Conservation (phyloP, 2,888 invertebrate species). For the Trissonchulus sp. region DNA sequence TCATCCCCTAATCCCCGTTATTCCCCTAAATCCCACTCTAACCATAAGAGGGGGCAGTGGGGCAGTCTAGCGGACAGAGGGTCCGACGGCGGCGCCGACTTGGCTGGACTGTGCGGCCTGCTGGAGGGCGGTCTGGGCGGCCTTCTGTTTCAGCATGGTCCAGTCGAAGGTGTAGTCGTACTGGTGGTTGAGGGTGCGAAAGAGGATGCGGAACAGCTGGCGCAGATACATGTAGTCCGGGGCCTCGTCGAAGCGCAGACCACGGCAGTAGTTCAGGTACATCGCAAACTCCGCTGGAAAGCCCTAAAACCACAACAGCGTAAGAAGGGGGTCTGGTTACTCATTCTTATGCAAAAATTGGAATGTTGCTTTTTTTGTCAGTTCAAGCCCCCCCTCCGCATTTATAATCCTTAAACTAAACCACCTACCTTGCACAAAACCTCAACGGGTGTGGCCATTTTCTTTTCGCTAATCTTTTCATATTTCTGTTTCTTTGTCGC, state of each 20-base stretch:
- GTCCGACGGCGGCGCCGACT: background rate
- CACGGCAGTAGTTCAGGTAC: constrained; percentile 99
- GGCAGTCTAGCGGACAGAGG: background rate
- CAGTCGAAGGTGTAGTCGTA: constrained; percentile 99
- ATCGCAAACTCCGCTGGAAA: constrained; percentile 99
- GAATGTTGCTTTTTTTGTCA: too few species aligned
- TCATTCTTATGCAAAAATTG: too few species aligned
- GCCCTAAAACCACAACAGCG: too few species aligned
- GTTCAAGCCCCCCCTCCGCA: too few species aligned
- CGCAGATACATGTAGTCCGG: constrained; percentile 99
- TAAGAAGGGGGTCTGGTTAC: too few species aligned
- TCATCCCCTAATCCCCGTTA: too few species aligned
- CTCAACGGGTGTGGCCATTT: constrained; percentile 98
- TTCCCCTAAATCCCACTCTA: too few species aligned
- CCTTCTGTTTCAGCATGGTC: constrained; percentile 96
- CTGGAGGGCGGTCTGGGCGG: constrained; percentile 56
- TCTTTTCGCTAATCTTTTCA: constrained; percentile 98
- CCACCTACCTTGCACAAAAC: constrained; percentile 78
- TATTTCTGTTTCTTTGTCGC: constrained; percentile 98
- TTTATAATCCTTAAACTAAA: too few species aligned
- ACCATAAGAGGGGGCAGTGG: background rate
- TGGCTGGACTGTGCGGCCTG: background rate
- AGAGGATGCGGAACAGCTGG: constrained; percentile 94
- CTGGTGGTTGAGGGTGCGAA: constrained; percentile 97
- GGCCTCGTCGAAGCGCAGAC: constrained; percentile 92